Percentiles rank a stretch among this genome's conserved stretches.
phyloP scores from a whole-genome alignment of 1,140 invertebrate species.

The Tribolium castaneum region DNA sequence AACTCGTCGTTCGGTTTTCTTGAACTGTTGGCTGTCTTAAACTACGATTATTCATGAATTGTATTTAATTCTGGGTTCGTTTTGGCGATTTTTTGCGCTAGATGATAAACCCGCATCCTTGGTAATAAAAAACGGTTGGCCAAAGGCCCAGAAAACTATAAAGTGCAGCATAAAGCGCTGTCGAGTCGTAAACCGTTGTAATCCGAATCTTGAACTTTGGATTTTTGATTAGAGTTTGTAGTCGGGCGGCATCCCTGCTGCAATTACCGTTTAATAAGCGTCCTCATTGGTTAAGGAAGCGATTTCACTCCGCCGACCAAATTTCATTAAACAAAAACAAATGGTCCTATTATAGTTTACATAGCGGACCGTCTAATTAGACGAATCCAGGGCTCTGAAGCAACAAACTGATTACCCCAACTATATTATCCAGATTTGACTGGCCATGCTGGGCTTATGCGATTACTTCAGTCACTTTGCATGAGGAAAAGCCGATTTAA shows the following conservation, averaged over 20 bases:
- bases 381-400: neutral
- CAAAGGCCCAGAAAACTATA: constrained; percentile 10
- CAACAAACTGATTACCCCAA: constrained; percentile 40
- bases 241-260: neutral
- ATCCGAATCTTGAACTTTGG: neutral
- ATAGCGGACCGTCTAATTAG: constrained; percentile 20
- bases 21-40: too few species aligned
- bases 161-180: neutral
- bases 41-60: too few species aligned
- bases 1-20: too few species aligned
- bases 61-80: neutral
- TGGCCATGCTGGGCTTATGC: constrained; percentile 20
- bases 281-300: constrained; percentile 4
- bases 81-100: neutral
- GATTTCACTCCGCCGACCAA: neutral
- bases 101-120: neutral
- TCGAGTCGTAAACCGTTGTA: neutral
- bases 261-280: constrained; percentile 20
- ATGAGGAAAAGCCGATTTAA: constrained; percentile 11
- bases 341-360: constrained; percentile 29
- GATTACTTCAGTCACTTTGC: constrained; percentile 26
- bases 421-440: constrained; percentile 38
- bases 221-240: neutral
- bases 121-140: neutral
- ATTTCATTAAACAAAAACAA: constrained; percentile 29